Conservation (phyloP, 2,888 invertebrate species). For the Allolobophora icterica region DNA sequence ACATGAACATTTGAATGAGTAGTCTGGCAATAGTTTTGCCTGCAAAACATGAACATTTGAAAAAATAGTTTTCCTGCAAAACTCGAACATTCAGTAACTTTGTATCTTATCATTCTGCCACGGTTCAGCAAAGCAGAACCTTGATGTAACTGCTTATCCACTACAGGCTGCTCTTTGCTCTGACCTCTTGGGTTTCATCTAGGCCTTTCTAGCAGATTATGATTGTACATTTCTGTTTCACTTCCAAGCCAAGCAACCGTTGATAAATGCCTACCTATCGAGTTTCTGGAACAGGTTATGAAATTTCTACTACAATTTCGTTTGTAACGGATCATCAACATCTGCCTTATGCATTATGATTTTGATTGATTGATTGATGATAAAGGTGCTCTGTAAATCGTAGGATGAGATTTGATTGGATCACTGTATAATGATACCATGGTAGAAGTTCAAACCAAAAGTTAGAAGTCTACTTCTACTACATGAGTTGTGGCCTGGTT, state of each 20-base stretch:
- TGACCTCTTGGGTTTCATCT: not conserved
- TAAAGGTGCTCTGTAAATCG: too few species aligned
- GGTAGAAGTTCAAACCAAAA: too few species aligned
- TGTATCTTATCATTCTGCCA: not conserved
- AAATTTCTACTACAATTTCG: too few species aligned
- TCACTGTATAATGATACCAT: too few species aligned
- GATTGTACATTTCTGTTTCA: not conserved
- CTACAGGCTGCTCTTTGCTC: not conserved
- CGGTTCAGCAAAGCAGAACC: not conserved
- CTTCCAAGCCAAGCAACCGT: not conserved
- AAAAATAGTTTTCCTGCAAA: not conserved
- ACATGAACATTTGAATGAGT: not conserved
- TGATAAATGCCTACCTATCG: not conserved
- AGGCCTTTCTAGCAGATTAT: not conserved
- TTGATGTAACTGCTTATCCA: not conserved
- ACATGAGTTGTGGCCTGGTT: too few species aligned
- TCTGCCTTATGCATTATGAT: too few species aligned
- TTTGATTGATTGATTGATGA: too few species aligned
- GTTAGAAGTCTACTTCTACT: too few species aligned
- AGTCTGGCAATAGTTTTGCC: not conserved
- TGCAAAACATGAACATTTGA: not conserved
- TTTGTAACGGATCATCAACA: too few species aligned
- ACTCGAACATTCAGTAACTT: not conserved
- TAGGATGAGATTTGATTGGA: too few species aligned
- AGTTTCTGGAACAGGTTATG: not conserved